Evolutionary conservation across 2,888 invertebrate genomes (phyloP).

Genomic region (Brachyopa scutellaris): DNA sequence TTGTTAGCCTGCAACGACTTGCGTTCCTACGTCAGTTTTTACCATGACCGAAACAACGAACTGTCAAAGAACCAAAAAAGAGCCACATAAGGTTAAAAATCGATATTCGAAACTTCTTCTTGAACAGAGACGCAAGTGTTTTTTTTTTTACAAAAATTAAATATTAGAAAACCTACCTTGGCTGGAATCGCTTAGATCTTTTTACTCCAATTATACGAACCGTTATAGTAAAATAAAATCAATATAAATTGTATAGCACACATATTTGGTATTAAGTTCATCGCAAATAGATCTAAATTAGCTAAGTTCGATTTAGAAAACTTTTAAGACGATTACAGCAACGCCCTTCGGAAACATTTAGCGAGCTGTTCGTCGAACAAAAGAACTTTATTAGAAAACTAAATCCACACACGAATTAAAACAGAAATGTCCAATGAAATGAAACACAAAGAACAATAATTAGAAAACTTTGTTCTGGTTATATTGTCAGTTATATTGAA

Average conservation of each 20-base stretch:
- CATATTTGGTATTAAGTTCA: conserved; percentile 78
- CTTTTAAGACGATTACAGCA: conserved; percentile 21
- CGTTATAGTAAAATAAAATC: conserved; percentile 82
- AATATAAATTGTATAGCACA: conserved; percentile 81
- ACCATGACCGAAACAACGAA: conserved; percentile 56
- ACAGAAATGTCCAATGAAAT: conserved; percentile 50
- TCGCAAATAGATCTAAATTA: conserved; percentile 30
- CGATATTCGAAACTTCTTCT: conserved; percentile 40
- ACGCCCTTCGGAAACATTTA: conserved; percentile 46
- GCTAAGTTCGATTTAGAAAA: conserved; percentile 16
- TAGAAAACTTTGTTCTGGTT: conserved; percentile 32
- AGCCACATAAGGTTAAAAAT: conserved; percentile 47
- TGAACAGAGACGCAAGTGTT: neutral
- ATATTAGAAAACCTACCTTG: conserved; percentile 38
- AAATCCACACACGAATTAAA: conserved; percentile 52
- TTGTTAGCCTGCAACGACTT: conserved; percentile 1
- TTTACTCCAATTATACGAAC: conserved; percentile 82
- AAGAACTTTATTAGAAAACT: conserved; percentile 15
- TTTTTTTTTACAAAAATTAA: neutral
- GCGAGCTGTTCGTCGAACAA: neutral
- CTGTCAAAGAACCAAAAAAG: conserved; percentile 18
- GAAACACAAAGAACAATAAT: conserved; percentile 68
- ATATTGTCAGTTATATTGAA: no score
- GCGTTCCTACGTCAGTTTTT: conserved; percentile 45
- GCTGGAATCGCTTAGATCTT: conserved; percentile 76